Evolutionary conservation across 2,113 vertebrate species (phyloP).

Genomic region (Pungitius pungitius): DNA sequence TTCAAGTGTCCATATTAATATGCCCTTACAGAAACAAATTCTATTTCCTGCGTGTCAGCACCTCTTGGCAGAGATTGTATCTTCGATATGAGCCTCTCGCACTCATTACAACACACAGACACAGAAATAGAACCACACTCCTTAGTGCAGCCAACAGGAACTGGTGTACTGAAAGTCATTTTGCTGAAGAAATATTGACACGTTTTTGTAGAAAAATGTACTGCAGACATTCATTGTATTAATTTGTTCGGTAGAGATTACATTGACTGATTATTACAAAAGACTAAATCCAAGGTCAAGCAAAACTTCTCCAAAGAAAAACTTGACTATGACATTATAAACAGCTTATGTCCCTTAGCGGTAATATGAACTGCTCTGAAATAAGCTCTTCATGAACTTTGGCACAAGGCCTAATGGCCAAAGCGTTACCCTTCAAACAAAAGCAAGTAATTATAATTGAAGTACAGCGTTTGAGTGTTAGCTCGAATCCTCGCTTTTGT

Average conservation of each 20-base stretch:
- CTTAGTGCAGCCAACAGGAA: slow-evolving; percentile 38
- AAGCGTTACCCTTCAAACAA: slow-evolving; percentile 4
- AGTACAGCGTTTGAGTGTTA: not conserved
- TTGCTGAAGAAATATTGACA: slow-evolving; percentile 42
- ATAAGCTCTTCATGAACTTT: slow-evolving; percentile 3
- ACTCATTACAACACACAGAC: slow-evolving; percentile 52
- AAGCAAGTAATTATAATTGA: not conserved
- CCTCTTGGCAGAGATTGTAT: slow-evolving; percentile 71
- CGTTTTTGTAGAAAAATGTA: slow-evolving; percentile 22
- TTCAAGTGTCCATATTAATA: slow-evolving; percentile 74
- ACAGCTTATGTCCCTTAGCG: not conserved
- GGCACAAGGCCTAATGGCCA: not conserved
- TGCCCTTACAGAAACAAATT: slow-evolving; percentile 70
- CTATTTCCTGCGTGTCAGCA: slow-evolving; percentile 73
- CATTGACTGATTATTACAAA: not conserved
- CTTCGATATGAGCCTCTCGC: slow-evolving; percentile 52
- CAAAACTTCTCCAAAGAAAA: slow-evolving; percentile 12
- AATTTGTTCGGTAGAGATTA: slow-evolving; percentile 20
- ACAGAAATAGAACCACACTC: slow-evolving; percentile 50
- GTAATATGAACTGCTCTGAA: slow-evolving; percentile 2
- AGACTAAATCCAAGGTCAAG: slow-evolving; percentile 18
- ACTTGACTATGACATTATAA: slow-evolving; percentile 10
- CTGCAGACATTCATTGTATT: slow-evolving; percentile 33
- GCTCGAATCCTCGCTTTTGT: not conserved
- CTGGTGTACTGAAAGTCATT: slow-evolving; percentile 32